phyloP scores from a whole-genome alignment of 2,888 invertebrate species.

The Drosophila austrosaltans region DNA sequence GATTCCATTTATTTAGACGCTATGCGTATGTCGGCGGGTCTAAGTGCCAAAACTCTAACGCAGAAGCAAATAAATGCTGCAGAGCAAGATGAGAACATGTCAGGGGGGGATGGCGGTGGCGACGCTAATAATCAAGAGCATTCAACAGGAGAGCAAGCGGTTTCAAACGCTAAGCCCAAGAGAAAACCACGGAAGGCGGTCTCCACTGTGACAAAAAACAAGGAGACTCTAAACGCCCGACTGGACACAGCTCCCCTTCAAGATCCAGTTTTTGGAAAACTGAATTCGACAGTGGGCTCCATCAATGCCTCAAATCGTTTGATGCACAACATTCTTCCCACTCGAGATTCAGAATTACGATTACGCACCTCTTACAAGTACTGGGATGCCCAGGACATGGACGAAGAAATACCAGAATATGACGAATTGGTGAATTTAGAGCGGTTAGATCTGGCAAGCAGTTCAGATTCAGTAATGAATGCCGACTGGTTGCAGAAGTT shows the following conservation, averaged over 20 bases:
- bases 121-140: conserved; percentile 45
- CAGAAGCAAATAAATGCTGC: conserved; percentile 63
- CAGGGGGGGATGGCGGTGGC: conserved; percentile 53
- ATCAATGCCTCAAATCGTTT: conserved; percentile 86
- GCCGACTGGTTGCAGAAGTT: conserved; percentile 68
- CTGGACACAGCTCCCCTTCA: conserved; percentile 83
- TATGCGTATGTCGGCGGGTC: conserved; percentile 89
- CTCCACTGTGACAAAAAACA: conserved; percentile 83
- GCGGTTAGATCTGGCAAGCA: not conserved
- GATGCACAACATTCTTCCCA: conserved; percentile 86
- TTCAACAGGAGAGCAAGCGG: conserved; percentile 38
- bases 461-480: conserved; percentile 32
- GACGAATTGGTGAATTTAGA: conserved; percentile 21
- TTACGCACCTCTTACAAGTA: conserved; percentile 78
- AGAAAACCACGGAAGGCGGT: conserved; percentile 72
- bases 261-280: conserved; percentile 87
- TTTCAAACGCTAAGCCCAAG: conserved; percentile 68
- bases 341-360: conserved; percentile 83
- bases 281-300: conserved; percentile 86
- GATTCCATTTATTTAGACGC: conserved; percentile 93
- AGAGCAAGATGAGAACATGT: conserved; percentile 59
- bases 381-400: conserved; percentile 68
- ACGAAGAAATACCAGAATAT: conserved; percentile 58
- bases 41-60: conserved; percentile 80
- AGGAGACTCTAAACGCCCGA: conserved; percentile 81